Base-by-base conservation (phyloP, 2,113 vertebrate genomes). In the Sinocyclocheilus anshuiensis region DNA sequence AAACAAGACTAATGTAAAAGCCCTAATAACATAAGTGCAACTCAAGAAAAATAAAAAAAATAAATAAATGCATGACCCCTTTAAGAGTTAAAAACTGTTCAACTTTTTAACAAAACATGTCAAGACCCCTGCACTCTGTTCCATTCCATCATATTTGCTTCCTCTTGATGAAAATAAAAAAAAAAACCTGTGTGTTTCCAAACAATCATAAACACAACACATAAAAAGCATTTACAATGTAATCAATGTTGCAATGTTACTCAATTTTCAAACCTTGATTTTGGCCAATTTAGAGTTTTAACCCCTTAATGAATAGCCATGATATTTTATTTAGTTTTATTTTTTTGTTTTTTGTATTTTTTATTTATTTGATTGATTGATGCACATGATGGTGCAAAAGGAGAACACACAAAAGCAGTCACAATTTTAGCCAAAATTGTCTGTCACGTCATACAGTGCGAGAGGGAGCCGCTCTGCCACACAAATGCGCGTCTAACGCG, bases 1-100 rank as follows among this genome's bases (percentile, higher is more conserved):
- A 63, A n/a, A 61, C 89, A 86, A 92, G 50, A 55, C 22, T n/a
- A 63, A 36, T 80, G 12, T 59, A 42, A 22, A 36, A n/a, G 2
- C 53, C 33, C 6, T 33, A n/a, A 63, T 24, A 77, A 45, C n/a
- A 77, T 18, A 26, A 42, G 26, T 48, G 22, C 22, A 76, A 16
- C 74, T 77, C n/a, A 77, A 13, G 22, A 75, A 45, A 13, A 11
- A 45, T 45, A 9, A 9, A 3, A 13, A n/a, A 24, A 75, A 74
- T 29, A 33, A 3, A 33, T 2, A 72, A 22, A 74, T 45, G 39
- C 2, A 48, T 76, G 2, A 75, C 2, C 42, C 20, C 20, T 74
- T 74, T 45, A 24, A 75, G 42, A 45, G 36, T 42, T n/a, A 74
- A 22, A 36, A 53, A 53, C 48, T 50, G 48, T 50, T 13, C 12